Evolutionary conservation across 2,113 vertebrate species (phyloP), one percentile per base, ranked within the genome.

Genomic region (Carassius carassius): DNA sequence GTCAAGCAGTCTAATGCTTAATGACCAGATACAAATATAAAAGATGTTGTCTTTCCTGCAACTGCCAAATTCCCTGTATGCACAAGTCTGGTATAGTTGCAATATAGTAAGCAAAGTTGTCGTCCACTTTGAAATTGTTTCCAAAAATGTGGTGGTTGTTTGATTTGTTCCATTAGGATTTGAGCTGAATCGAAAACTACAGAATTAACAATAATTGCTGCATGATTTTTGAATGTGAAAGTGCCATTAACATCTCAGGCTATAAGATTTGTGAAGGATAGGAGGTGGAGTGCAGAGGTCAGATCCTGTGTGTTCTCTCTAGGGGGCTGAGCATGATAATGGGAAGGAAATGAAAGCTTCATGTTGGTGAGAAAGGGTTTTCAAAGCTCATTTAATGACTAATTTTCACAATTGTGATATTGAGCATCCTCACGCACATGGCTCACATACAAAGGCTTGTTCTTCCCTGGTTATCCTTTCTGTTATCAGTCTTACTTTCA

Each of bases 401-500:
- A 37, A 56, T 78, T 78, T 82, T 75, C n/a, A 76, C 17, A 41
- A 67, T 23, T 83, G 74, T 87, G 79, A 72, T 77, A 84, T 84
- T 56, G 29, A 35, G 75, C 25, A 35, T 35, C 29, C 73, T 75
- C 58, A 25, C 1, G 19, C 23, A 37, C 14, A 19, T 29, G 5
- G 35, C 29, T 17, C 44, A 51, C n/a, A 75, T 17, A 35, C 67
- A 29, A 13, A 29, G 70, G 37, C 70, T 5, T 80, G 32, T 58
- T 85, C 83, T 92, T 84, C 81, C 82, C 72, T 17, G 16, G 17
- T 54, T 79, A 63, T 76, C 77, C 86, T 87, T 85, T 89, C 81
- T 90, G 90, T 93, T 94, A 94, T 94, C 92, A 93, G 90, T 89
- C 89, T 90, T 84, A 87, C 91, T 92, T 92, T 91, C 86, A 90